Evolutionary conservation across 1,140 invertebrate genomes (phyloP).

Genomic region (Apis florea): DNA sequence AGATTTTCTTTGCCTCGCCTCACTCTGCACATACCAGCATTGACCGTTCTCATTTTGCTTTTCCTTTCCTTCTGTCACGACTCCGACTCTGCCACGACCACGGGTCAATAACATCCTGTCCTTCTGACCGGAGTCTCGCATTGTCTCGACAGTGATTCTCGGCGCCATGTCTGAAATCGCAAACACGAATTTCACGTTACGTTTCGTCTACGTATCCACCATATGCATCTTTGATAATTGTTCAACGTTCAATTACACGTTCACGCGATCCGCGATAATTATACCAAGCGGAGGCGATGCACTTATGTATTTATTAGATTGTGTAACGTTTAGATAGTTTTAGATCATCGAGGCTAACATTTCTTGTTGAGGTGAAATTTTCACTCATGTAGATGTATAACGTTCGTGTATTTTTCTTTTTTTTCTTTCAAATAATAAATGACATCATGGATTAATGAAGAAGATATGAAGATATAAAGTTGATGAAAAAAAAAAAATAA

Average conservation of each 20-base stretch:
- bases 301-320: too few species aligned
- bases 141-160: constrained; percentile 24
- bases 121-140: constrained; percentile 14
- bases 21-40: background rate
- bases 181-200: background rate
- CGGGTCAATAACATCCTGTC: constrained; percentile 31
- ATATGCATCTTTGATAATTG: constrained; percentile 2
- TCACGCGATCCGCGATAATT: background rate
- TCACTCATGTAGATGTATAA: too few species aligned
- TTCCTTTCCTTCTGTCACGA: constrained; percentile 37
- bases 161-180: background rate
- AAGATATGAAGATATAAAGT: too few species aligned
- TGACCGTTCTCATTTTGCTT: constrained; percentile 22
- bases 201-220: too few species aligned
- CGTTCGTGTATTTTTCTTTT: background rate
- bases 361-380: background rate
- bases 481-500: too few species aligned
- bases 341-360: background rate
- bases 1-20: constrained; percentile 27
- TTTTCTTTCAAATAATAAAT: background rate
- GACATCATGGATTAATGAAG: too few species aligned
- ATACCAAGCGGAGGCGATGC: too few species aligned
- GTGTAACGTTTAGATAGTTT: background rate
- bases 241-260: background rate
- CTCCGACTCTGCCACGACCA: background rate